Percentiles rank a stretch among this genome's conserved stretches.
Conservation (phyloP, 2,797 vertebrate genomes). For the Columba guinea region DNA sequence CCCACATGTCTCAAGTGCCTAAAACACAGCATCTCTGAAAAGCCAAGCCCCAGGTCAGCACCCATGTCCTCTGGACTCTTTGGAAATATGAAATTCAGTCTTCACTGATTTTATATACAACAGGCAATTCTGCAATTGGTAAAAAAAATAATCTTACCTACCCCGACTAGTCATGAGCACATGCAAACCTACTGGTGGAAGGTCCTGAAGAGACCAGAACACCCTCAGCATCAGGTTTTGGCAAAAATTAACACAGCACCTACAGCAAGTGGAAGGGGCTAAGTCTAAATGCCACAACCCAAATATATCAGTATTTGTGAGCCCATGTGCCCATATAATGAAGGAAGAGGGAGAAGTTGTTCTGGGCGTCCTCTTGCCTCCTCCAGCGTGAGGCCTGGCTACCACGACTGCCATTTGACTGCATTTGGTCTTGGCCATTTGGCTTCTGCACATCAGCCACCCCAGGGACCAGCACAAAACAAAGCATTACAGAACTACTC, state of each 20-base stretch:
- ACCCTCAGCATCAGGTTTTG: background rate
- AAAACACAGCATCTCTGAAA: background rate
- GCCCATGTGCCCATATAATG: background rate
- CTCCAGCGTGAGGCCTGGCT: background rate
- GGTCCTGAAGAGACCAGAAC: background rate
- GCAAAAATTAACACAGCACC: background rate
- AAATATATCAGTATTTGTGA: background rate
- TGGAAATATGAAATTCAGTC: background rate
- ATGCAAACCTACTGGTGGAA: background rate
- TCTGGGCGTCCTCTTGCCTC: background rate
- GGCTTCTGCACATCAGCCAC: background rate
- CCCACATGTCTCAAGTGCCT: background rate
- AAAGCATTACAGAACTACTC: background rate
- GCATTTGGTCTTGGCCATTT: background rate
- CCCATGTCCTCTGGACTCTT: background rate
- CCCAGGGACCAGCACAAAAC: background rate
- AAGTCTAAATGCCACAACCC: background rate
- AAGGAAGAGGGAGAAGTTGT: background rate
- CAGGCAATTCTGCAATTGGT: background rate
- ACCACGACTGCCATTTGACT: background rate
- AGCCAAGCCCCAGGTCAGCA: background rate
- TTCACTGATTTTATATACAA: background rate
- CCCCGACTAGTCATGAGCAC: fast-evolving
- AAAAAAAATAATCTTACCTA: background rate
- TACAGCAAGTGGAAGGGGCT: background rate